phyloP scores from a whole-genome alignment of 2,113 vertebrate species.

The Sturnus vulgaris region DNA sequence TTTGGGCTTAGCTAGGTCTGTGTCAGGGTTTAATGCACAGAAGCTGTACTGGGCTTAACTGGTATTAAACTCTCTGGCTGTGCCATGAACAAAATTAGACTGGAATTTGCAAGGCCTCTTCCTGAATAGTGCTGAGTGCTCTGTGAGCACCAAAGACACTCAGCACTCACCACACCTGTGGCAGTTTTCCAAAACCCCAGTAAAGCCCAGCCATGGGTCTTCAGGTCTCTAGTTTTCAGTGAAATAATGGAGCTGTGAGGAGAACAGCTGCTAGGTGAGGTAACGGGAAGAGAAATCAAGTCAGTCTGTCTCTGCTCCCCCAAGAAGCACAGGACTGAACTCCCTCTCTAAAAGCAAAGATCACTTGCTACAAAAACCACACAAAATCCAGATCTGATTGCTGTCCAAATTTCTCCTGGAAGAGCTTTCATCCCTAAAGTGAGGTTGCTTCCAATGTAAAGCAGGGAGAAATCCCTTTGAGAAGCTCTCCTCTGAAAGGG shows the following conservation, averaged over 20 bases:
- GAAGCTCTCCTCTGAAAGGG: neutral
- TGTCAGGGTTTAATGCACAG: neutral
- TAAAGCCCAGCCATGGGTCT: accelerated
- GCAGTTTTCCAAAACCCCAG: neutral
- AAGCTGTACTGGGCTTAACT: neutral
- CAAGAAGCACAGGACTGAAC: neutral
- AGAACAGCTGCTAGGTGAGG: constrained; percentile 31
- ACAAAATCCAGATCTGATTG: neutral
- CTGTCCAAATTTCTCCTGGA: neutral
- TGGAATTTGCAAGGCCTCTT: neutral
- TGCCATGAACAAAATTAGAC: neutral
- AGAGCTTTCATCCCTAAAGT: neutral
- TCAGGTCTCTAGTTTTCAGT: neutral
- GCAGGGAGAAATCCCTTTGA: neutral
- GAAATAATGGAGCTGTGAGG: neutral
- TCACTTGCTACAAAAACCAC: neutral
- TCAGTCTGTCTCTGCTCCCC: constrained; percentile 1
- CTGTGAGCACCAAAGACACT: neutral
- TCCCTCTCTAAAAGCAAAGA: neutral
- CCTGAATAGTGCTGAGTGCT: neutral
- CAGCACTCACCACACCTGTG: neutral
- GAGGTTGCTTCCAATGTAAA: neutral
- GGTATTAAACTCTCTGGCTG: neutral
- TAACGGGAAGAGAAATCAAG: neutral
- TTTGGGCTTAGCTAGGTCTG: neutral